Evolutionary conservation across 2,888 invertebrate species (phyloP), one percentile per base, ranked within the genome.

Genomic region (Aleiodes leptofemur): DNA sequence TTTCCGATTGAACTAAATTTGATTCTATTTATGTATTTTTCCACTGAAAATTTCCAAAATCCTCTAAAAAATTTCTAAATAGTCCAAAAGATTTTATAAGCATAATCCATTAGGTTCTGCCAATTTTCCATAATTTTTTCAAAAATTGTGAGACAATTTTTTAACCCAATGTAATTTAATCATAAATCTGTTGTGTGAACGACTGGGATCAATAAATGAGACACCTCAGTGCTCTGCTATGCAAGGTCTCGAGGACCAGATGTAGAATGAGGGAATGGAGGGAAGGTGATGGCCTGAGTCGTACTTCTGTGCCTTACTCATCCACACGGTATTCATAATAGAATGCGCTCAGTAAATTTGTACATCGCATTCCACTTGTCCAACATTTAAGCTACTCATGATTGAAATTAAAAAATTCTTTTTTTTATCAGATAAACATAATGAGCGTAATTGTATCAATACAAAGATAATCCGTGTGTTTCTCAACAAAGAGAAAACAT

Each of bases 281-380:
- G 43, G 43, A 43, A 64, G 48, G 64, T 43, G 43, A 64, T 43
- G 70, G 66, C 29, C 57, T 59, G 14, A 23, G 14, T 68, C 48
- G 55, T 23, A 51, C 50, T 59, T 14, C 11, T 66, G 64, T 72
- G 64, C 72, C 74, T 80, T 81, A 82, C 79, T 83, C 82, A 82
- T 78, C 74, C 69, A 72, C 77, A 74, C 76, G 80, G 82, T 81
- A 81, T 81, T 80, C 72, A 78, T 76, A 78, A 77, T 77, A 79
- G 82, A 82, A 82, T 79, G 78, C 79, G 76, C 79, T 80, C 80
- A 76, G 80, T 81, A 80, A 83, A 83, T 82, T 83, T 80, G 80
- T 81, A 77, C 74, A 77, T 59, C 72, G 77, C 79, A 80, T 82
- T 78, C 79, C 72, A 69, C 69, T 53, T 56, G 77, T 76, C 73